Evolutionary conservation across 2,888 invertebrate species (phyloP).

Genomic region (Eilema sororculum): DNA sequence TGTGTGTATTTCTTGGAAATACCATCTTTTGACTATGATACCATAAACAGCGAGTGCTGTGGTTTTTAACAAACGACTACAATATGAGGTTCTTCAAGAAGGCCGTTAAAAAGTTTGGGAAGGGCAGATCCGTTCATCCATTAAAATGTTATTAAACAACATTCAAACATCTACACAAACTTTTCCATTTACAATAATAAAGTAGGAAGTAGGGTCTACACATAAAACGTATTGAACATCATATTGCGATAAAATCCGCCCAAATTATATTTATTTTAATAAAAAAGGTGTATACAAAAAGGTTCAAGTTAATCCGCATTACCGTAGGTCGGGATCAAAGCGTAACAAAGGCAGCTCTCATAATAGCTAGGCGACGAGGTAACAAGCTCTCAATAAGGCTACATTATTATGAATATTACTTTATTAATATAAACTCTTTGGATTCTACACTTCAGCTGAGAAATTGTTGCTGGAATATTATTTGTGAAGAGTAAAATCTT

Average conservation of each 20-base stretch:
- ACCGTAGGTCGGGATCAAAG: neutral
- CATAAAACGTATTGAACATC: no score
- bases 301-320: neutral
- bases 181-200: no score
- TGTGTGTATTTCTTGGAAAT: no score
- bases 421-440: conserved; percentile 2
- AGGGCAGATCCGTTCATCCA: no score
- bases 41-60: no score
- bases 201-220: no score
- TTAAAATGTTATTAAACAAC: no score
- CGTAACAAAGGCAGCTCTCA: neutral
- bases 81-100: no score
- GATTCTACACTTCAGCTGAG: neutral
- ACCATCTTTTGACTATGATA: no score
- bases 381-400: neutral
- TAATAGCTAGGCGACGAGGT: conserved; percentile 1
- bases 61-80: no score
- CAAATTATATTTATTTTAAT: neutral
- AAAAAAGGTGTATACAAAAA: neutral
- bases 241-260: neutral
- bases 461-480: neutral
- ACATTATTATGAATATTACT: neutral
- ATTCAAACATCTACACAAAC: no score
- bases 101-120: no score
- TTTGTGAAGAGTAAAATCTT: neutral